These are phyloP conservation scores for Actinemys pallida DNA, from an alignment of 2,113 vertebrate species.

Conservation along the genomic window DNA sequence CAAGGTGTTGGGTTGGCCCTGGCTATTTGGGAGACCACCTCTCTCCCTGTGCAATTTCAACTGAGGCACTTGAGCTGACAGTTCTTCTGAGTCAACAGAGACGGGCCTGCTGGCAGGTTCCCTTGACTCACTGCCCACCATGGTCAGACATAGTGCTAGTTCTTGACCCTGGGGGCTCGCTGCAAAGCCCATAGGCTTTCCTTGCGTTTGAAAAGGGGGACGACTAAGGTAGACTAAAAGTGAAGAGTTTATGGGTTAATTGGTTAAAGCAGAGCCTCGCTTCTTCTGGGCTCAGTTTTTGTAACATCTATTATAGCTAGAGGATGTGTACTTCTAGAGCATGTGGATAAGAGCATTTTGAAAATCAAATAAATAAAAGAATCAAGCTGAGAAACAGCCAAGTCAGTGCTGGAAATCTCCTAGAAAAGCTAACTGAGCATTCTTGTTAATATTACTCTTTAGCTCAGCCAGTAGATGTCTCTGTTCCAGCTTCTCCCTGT, in stretches of 20 bases:
- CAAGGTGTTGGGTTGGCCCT: background rate
- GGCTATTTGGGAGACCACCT: background rate
- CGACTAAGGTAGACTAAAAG: background rate
- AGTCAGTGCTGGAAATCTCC: background rate
- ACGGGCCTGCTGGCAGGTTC: background rate
- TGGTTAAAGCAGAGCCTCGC: background rate
- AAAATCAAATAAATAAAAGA: background rate
- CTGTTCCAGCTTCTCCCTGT: conserved; percentile 36
- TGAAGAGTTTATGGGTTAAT: background rate
- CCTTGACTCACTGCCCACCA: background rate
- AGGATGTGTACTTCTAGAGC: background rate
- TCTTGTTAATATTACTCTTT: background rate
- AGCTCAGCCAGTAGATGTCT: conserved; percentile 57
- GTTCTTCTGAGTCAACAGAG: background rate
- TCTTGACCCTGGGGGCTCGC: fast-evolving
- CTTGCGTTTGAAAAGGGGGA: background rate
- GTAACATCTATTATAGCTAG: background rate
- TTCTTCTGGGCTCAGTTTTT: background rate
- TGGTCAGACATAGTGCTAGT: background rate
- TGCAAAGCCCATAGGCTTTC: background rate
- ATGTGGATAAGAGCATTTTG: background rate
- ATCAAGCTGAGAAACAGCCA: background rate
- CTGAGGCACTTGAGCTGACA: background rate
- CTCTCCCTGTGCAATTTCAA: background rate
- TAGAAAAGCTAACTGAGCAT: background rate